phyloP scores from a whole-genome alignment of 2,113 vertebrate genomes.

The Otus sunia region DNA sequence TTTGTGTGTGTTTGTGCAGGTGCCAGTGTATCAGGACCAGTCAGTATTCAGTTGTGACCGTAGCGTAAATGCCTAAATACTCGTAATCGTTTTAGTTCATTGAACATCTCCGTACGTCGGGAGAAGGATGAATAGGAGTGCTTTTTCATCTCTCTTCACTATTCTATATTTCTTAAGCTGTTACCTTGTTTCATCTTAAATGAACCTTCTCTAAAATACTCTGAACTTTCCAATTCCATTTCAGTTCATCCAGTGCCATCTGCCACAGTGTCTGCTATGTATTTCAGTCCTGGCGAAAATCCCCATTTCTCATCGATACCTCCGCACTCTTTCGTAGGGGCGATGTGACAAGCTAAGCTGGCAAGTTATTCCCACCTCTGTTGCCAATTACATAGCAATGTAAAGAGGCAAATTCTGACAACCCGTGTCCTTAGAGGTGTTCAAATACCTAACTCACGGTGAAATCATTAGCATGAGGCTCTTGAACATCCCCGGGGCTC shows the following conservation, averaged over 20 bases:
- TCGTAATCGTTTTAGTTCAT: neutral
- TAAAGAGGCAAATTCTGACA: neutral
- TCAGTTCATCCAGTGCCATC: constrained; percentile 4
- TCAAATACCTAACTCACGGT: neutral
- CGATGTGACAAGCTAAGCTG: neutral
- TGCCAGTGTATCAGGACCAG: neutral
- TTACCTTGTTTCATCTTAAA: neutral
- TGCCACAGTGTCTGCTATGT: neutral
- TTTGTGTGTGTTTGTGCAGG: neutral
- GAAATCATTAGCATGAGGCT: neutral
- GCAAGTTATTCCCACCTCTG: constrained; percentile 7
- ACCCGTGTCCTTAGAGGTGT: neutral
- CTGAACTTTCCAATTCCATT: neutral
- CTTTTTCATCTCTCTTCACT: neutral
- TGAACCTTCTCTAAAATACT: constrained; percentile 10
- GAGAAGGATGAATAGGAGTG: neutral
- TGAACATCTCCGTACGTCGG: neutral
- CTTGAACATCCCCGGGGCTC: neutral
- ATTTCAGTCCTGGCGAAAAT: constrained; percentile 1
- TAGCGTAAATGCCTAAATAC: neutral
- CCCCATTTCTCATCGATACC: neutral
- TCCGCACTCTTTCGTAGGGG: neutral
- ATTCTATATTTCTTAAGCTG: neutral
- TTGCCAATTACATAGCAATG: neutral
- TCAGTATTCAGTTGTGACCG: neutral